Conservation (phyloP, 2,888 invertebrate genomes). For the Chesias legatella region DNA sequence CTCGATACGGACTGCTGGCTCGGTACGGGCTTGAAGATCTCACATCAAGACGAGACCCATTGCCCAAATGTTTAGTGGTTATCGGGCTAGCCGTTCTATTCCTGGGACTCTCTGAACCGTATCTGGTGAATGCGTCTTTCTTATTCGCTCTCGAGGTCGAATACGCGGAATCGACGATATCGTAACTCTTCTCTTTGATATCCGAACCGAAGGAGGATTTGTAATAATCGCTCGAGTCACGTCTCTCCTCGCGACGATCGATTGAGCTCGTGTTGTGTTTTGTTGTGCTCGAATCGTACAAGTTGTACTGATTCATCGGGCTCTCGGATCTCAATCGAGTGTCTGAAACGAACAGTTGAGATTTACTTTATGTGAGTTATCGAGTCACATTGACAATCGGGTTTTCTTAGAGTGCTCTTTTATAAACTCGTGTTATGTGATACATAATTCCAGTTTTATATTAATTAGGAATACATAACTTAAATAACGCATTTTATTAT, state of each 20-base stretch:
- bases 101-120: slow-evolving; percentile 69
- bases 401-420: no score
- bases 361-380: neutral
- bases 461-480: no score
- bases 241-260: slow-evolving; percentile 68
- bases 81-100: slow-evolving; percentile 74
- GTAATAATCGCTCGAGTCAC: slow-evolving; percentile 69
- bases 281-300: slow-evolving; percentile 55
- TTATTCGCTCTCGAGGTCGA: slow-evolving; percentile 63
- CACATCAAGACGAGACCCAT: slow-evolving; percentile 70
- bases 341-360: slow-evolving; percentile 47
- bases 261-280: slow-evolving; percentile 63
- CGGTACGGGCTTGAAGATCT: slow-evolving; percentile 64
- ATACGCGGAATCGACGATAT: slow-evolving; percentile 69
- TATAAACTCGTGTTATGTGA: no score
- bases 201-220: slow-evolving; percentile 63
- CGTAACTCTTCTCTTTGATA: slow-evolving; percentile 65
- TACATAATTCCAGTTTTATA: no score
- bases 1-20: slow-evolving; percentile 65
- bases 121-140: slow-evolving; percentile 57
- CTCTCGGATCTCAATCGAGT: slow-evolving; percentile 71
- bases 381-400: no score
- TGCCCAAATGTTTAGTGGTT: slow-evolving; percentile 76
- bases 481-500: no score
- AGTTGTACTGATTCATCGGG: slow-evolving; percentile 65